phyloP scores from a whole-genome alignment of 2,797 vertebrate species.

The Phyllotis vaccarum region DNA sequence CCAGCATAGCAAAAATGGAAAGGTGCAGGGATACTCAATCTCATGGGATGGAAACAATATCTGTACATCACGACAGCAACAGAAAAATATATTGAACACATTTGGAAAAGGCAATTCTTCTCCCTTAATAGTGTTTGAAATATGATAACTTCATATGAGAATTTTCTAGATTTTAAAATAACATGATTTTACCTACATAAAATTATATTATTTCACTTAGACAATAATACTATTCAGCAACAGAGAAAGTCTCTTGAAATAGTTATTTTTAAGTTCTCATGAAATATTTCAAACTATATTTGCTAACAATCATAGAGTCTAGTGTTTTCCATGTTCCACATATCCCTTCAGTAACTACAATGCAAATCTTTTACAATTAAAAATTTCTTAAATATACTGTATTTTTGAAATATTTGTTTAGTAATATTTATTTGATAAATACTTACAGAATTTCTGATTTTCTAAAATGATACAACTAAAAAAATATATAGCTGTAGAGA shows the following conservation, averaged over 20 bases:
- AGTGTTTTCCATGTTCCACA: not conserved
- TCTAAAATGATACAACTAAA: not conserved
- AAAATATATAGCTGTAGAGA: not conserved
- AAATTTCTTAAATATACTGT: not conserved
- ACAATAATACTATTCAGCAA: not conserved
- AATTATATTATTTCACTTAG: not conserved
- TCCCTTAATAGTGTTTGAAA: not conserved
- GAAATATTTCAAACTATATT: not conserved
- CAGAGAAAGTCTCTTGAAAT: not conserved
- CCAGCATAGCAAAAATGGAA: not conserved
- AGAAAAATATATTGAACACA: not conserved
- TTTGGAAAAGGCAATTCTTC: not conserved
- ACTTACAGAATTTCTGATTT: not conserved
- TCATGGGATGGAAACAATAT: not conserved
- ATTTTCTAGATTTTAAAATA: not conserved
- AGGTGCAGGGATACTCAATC: not conserved
- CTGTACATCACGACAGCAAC: not conserved
- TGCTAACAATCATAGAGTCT: not conserved
- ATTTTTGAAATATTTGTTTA: not conserved
- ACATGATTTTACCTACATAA: not conserved
- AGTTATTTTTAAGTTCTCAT: not conserved
- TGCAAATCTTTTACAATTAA: not conserved
- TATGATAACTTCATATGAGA: not conserved
- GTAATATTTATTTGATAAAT: not conserved
- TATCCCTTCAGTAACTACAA: not conserved